Conservation (phyloP, 2,113 vertebrate genomes). For the Hyla sarda region DNA sequence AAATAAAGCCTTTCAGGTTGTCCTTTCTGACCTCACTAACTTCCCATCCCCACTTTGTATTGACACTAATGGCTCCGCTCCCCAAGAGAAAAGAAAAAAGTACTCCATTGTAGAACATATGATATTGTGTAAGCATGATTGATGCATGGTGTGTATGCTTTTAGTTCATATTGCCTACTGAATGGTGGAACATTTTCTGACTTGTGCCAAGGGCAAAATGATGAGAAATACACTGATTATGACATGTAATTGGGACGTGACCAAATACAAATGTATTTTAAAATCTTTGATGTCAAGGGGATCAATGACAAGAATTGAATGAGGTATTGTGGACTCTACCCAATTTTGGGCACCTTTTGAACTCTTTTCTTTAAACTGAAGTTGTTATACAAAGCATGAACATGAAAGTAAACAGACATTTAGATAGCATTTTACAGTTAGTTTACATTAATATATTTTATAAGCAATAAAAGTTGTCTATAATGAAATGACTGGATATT, state of each 20-base stretch:
- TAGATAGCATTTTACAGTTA: too few relatives aligned
- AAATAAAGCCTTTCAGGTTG: conserved; percentile 43
- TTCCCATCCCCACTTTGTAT: conserved; percentile 48
- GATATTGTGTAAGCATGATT: conserved; percentile 55
- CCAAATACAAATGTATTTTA: conserved; percentile 56
- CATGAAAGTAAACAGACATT: conserved; percentile 25
- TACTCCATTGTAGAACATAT: conserved; percentile 52
- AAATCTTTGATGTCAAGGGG: conserved; percentile 51
- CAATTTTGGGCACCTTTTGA: conserved; percentile 15
- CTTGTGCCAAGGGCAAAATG: conserved; percentile 53
- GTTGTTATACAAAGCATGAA: conserved; percentile 9
- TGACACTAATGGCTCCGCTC: conserved; percentile 55
- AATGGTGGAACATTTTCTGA: conserved; percentile 47
- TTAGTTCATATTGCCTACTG: conserved; percentile 51
- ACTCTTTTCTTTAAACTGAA: background rate
- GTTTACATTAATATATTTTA: too few relatives aligned
- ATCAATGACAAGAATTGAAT: conserved; percentile 40
- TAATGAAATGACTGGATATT: too few relatives aligned
- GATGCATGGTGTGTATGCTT: conserved; percentile 43
- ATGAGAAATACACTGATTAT: conserved; percentile 50
- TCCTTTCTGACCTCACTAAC: conserved; percentile 49
- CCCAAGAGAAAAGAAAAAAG: conserved; percentile 49
- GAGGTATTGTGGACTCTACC: conserved; percentile 29
- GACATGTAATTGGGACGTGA: conserved; percentile 53
- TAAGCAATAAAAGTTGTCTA: too few relatives aligned